Conservation (phyloP, 2,113 vertebrate species). For the Cyphomyrus discorhynchus region DNA sequence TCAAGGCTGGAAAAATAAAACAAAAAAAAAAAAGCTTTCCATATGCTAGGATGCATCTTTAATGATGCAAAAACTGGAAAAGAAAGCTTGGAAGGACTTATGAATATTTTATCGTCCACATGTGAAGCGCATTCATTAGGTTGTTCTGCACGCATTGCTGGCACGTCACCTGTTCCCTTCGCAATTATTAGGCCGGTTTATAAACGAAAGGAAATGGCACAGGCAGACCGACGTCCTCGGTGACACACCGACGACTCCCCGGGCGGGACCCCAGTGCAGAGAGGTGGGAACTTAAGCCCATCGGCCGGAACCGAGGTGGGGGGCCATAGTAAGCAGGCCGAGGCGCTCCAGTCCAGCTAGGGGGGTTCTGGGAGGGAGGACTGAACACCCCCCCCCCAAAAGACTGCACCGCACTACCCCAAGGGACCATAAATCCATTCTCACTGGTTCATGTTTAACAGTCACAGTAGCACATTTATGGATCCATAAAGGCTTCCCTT, state of each 20-base stretch:
- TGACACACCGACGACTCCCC: not conserved
- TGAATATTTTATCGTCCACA: constrained; percentile 76
- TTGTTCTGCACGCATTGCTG: constrained; percentile 50
- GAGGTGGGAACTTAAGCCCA: not conserved
- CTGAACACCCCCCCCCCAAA: constrained; percentile 15
- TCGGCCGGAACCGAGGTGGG: not conserved
- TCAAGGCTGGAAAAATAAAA: constrained; percentile 26
- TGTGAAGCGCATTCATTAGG: constrained; percentile 68
- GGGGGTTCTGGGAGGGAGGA: not conserved
- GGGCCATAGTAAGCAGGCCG: not conserved
- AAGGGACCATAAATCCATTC: constrained; percentile 31
- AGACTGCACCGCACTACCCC: constrained; percentile 8
- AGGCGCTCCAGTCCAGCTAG: not conserved
- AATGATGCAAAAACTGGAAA: constrained; percentile 74
- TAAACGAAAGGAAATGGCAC: constrained; percentile 55
- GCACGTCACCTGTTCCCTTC: constrained; percentile 65
- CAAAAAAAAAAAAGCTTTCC: constrained; percentile 53
- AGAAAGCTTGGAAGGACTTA: constrained; percentile 69
- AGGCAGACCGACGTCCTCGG: constrained; percentile 47
- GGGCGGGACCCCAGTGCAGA: not conserved
- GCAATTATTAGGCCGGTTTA: constrained; percentile 62
- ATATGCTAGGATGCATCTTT: constrained; percentile 77
- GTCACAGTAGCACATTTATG: constrained; percentile 36
- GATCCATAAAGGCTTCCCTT: constrained; percentile 27
- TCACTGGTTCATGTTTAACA: constrained; percentile 40